Base-by-base conservation (phyloP, 2,888 invertebrate genomes). In the Cataglyphis altisquamis region DNA sequence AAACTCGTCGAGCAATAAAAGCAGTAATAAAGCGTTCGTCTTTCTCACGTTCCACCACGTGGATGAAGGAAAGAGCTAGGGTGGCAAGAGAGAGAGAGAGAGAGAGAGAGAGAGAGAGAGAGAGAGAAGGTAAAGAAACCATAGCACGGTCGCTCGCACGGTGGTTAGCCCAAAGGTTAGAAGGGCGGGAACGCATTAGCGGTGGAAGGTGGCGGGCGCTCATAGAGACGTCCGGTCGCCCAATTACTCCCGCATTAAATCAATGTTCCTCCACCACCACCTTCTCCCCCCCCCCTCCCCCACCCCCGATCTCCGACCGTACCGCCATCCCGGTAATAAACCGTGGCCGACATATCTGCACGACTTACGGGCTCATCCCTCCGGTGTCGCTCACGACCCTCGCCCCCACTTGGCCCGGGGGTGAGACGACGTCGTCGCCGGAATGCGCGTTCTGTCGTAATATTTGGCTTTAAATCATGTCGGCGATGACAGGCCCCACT, bases 381-480 rank as follows among this genome's bases (percentile, higher is more conserved):
- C 81, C 86, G 74, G 83, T 87, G 87, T 86, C 88, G 88, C 84
- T 81, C 87, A 57, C 48, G 48, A 52, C 72, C 75, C 86, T 82
- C 55, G 81, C 25, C 25, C 25, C 45, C 55, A 82, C 74, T 78
- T 52, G 36, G 45, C 57, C 70, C 48, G 57, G 84, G 90, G 25
- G 25, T 1, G 90, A 90, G 90, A 89, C 89, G 32, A 32, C 32
- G 0, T 32, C 32, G 88, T 85, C 87, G 80, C 85, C 90, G 94
- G 94, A 94, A 94, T 95, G 93, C 90, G 91, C 90, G 90, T 90
- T 92, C 93, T 94, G 94, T 94, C 93, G 94, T 94, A 94, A 94
- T 94, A 95, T 94, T 94, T 94, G 94, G 94, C 94, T 94, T 94
- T 95, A 94, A 94, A 94, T 94, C 94, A 94, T 94, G 94, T 93